Base-by-base conservation (phyloP, 2,888 invertebrate species). In the Caenorhabditis sinica region DNA sequence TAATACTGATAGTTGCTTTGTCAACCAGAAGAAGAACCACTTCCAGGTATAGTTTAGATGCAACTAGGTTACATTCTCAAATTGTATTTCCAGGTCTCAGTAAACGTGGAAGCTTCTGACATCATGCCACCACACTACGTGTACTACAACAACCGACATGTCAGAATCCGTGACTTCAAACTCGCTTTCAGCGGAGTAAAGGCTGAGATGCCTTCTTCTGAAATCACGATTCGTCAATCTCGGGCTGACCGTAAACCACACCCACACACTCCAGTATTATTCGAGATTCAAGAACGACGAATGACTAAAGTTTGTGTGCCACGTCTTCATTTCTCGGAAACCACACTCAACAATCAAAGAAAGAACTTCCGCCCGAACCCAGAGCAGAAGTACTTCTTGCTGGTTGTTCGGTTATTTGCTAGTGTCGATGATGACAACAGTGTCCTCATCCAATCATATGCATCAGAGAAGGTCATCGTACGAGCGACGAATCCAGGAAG, bases 1-100 rank as follows among this genome's bases (percentile, higher is more conserved):
- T 2, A 96, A 96, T 93, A 96, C 96, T 17, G 98, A 98, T 93
- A 97, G 98, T 92, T 97, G 98, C 0, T 98, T 98, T 93, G 98
- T 99, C 63, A 98, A 98, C 93, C 98, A 99, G 94, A 99, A 99
- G 95, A 99, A 99, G 94, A 99, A 99, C 93, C 98, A 99, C 93
- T 99, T 98, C 94, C 97, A 93, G 93, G 61, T 36, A 43, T 8
- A 17, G 17, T 36, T 43, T 28, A 9, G 17, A 1, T 28, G 6
- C 30, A 79, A 40, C 56, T 89, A 89, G 84, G 90, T 49, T 86
- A 91, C 1, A n/a, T 11, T 15, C 92, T 92, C 49, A 30, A 25
- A 9, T 11, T 53, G 1, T 8, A 1, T n/a, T 68, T 87, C 58
- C 66, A 91, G 89, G 86, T 91, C 30, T 88, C 92, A 3, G 90